These are phyloP conservation scores for Drosophila buzzatii DNA, from an alignment of 2,888 invertebrate genomes.

Conservation along the genomic window DNA sequence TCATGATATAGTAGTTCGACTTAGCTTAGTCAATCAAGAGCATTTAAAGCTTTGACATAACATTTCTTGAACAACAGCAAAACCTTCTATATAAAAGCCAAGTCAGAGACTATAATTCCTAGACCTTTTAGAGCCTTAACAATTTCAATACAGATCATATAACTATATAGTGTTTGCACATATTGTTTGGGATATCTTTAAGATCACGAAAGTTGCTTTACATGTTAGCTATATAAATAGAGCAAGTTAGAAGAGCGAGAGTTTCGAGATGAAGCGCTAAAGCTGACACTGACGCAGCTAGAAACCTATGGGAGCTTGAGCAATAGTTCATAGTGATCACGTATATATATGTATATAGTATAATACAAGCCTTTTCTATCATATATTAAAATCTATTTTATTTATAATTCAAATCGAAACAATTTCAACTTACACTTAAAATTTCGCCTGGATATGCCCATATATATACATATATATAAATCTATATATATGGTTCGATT, in stretches of 20 bases:
- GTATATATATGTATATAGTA: not conserved
- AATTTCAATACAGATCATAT: not conserved
- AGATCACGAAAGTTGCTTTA: not conserved
- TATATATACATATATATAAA: slow-evolving; percentile 2
- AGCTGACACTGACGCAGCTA: too few species aligned
- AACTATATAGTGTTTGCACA: not conserved
- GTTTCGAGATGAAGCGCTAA: too few species aligned
- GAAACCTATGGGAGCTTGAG: not conserved
- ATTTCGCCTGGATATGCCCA: slow-evolving; percentile 14
- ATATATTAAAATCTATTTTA: not conserved
- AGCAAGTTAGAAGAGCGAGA: not conserved
- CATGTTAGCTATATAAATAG: not conserved
- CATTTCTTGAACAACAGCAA: not conserved
- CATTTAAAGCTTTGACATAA: not conserved
- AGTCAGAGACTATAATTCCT: not conserved
- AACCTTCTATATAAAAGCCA: not conserved
- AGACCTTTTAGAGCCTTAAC: not conserved
- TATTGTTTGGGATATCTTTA: not conserved
- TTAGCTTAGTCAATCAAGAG: not conserved
- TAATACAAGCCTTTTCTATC: not conserved
- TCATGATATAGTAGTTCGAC: not conserved
- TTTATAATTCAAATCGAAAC: not conserved
- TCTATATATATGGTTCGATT: slow-evolving; percentile 2
- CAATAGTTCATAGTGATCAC: not conserved
- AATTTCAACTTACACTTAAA: slow-evolving; percentile 1